Percentiles rank a stretch among this genome's conserved stretches.
These are phyloP conservation scores for Drosophila lacteicornis DNA, from an alignment of 1,140 invertebrate genomes.

Conservation along the genomic window DNA sequence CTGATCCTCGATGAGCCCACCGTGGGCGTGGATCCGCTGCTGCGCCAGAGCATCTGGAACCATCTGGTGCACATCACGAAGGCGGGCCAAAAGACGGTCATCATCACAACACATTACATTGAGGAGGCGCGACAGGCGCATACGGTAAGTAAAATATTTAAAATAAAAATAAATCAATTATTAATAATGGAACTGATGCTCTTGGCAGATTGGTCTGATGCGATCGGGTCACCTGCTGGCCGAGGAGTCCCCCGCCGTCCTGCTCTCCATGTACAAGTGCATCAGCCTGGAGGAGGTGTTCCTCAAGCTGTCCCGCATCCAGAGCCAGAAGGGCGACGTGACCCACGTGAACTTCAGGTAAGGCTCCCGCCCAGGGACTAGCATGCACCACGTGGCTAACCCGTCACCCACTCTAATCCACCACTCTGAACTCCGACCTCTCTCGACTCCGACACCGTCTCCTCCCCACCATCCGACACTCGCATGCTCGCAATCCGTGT, in stretches of 20 bases:
- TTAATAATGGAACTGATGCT: background rate
- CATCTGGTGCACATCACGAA: slow-evolving; percentile 94
- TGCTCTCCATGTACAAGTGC: slow-evolving; percentile 93
- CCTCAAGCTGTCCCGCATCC: slow-evolving; percentile 91
- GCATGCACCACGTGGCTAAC: slow-evolving; percentile 60
- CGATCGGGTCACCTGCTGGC: slow-evolving; percentile 95
- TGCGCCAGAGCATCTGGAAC: slow-evolving; percentile 96
- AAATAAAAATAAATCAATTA: background rate
- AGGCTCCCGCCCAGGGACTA: slow-evolving; percentile 33
- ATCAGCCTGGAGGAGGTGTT: slow-evolving; percentile 97
- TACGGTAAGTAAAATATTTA: slow-evolving; percentile 87
- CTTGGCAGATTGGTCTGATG: slow-evolving; percentile 95
- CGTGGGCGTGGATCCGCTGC: slow-evolving; percentile 95
- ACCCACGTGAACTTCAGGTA: slow-evolving; percentile 84
- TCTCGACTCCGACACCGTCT: slow-evolving; percentile 18
- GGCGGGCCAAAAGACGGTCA: slow-evolving; percentile 93
- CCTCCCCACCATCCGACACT: slow-evolving; percentile 51
- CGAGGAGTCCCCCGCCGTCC: slow-evolving; percentile 94
- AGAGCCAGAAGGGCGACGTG: slow-evolving; percentile 85
- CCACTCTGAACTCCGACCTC: slow-evolving; percentile 28
- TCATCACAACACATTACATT: slow-evolving; percentile 97
- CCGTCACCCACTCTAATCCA: slow-evolving; percentile 39
- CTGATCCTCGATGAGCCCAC: slow-evolving; percentile 98
- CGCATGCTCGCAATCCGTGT: slow-evolving; percentile 75
- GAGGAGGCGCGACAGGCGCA: slow-evolving; percentile 96